These are phyloP conservation scores for Ernsta delagoae DNA, from an alignment of 2,888 invertebrate species.

Conservation along the genomic window DNA sequence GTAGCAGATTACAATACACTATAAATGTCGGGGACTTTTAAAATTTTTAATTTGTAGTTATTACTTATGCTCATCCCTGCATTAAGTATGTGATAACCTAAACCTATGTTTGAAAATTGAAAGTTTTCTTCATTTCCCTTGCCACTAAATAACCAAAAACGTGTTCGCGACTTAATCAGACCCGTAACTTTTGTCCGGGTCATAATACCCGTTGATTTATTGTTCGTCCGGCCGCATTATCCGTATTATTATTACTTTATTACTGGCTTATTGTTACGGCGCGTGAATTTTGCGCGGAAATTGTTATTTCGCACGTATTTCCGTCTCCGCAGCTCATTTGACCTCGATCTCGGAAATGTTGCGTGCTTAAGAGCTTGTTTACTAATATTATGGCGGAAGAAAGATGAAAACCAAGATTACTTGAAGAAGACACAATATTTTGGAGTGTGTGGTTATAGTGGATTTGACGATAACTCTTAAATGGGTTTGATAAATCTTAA, in stretches of 20 bases:
- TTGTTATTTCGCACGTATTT: constrained; percentile 31
- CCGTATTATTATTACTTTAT: constrained; percentile 29
- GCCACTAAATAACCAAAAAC: neutral
- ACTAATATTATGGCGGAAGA: neutral
- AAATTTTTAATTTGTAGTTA: no score
- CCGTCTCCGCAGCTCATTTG: neutral
- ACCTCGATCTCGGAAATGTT: constrained; percentile 3
- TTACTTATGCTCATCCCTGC: no score
- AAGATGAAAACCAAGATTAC: neutral
- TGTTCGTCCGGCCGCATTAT: constrained; percentile 17
- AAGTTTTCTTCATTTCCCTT: no score
- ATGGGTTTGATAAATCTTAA: no score
- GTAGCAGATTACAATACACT: no score
- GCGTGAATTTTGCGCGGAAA: constrained; percentile 27
- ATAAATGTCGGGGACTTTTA: no score
- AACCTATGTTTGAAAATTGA: no score
- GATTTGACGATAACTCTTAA: no score
- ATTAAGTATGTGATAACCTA: no score
- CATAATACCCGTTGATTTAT: constrained; percentile 16
- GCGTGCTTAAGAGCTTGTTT: neutral
- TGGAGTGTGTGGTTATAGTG: no score
- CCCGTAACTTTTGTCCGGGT: constrained; percentile 1
- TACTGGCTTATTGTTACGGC: constrained; percentile 27
- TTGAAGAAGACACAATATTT: neutral
- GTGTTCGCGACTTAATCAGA: constrained; percentile 7